These are phyloP conservation scores for Rhizomys pruinosus DNA, from an alignment of 2,113 vertebrate species.

Conservation along the genomic window DNA sequence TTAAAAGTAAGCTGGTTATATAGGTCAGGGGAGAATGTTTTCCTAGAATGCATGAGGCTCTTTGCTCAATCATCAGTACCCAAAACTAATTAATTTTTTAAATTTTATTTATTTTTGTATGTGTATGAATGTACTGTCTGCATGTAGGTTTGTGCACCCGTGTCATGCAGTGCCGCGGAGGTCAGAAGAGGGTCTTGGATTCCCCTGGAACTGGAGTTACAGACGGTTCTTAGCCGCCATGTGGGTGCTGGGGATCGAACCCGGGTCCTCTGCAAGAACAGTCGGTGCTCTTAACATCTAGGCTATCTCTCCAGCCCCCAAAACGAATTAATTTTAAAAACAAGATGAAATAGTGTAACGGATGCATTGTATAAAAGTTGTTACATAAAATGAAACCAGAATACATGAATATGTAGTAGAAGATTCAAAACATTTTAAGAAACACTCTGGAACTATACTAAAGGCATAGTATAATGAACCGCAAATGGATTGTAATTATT, in stretches of 20 bases:
- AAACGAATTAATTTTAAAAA: not conserved
- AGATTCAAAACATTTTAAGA: not conserved
- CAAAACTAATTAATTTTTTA: not conserved
- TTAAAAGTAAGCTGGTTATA: not conserved
- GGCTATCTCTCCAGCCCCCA: too few species aligned
- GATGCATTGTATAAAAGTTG: not conserved
- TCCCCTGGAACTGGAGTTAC: too few species aligned
- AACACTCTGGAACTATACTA: not conserved
- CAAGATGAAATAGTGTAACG: not conserved
- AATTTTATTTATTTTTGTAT: too few species aligned
- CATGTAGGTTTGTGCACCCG: too few species aligned
- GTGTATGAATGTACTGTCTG: too few species aligned
- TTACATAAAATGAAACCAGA: not conserved
- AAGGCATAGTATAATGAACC: not conserved
- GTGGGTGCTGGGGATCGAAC: too few species aligned
- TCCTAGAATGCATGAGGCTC: not conserved
- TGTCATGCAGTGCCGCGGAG: too few species aligned
- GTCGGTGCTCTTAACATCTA: too few species aligned
- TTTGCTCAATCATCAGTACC: not conserved
- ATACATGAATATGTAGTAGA: not conserved
- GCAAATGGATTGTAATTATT: not conserved
- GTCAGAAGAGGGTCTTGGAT: too few species aligned
- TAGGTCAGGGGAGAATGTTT: not conserved
- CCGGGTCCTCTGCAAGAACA: too few species aligned
- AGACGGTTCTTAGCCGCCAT: too few species aligned